Evolutionary conservation across 1,140 invertebrate genomes (phyloP).

Genomic region (Papilio polytes): DNA sequence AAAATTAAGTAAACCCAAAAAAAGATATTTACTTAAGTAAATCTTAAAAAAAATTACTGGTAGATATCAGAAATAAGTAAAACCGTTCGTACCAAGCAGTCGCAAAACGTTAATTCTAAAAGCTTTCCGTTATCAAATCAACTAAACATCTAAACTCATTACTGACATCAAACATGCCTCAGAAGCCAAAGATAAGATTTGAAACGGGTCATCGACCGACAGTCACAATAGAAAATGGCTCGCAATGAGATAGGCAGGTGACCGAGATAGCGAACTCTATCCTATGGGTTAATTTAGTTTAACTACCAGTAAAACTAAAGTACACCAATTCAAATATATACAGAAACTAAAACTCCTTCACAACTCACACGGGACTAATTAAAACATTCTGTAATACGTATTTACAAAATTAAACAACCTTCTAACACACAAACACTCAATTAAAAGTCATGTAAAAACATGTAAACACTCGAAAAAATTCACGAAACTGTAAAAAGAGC

Average conservation of each 20-base stretch:
- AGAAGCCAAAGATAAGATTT: slow-evolving; percentile 36
- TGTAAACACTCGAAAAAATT: slow-evolving; percentile 42
- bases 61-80: not conserved
- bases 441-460: slow-evolving; percentile 33
- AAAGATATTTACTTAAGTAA: not conserved
- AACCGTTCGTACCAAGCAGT: not conserved
- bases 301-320: slow-evolving; percentile 34
- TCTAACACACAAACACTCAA: slow-evolving; percentile 30
- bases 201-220: slow-evolving; percentile 37
- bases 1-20: not conserved
- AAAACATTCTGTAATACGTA: slow-evolving; percentile 2
- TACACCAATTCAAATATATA: slow-evolving; percentile 11
- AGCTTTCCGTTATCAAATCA: not conserved
- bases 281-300: slow-evolving; percentile 31
- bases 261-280: slow-evolving; percentile 36
- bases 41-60: not conserved
- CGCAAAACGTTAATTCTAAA: not conserved
- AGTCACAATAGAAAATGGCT: slow-evolving; percentile 36
- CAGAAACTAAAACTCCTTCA: slow-evolving; percentile 19
- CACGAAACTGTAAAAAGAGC: slow-evolving; percentile 28
- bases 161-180: slow-evolving; percentile 29
- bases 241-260: slow-evolving; percentile 33
- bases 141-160: slow-evolving; percentile 1
- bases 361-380: not conserved
- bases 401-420: slow-evolving; percentile 27